These are phyloP conservation scores for Caenorhabditis panamensis DNA, from an alignment of 2,888 invertebrate genomes.

Conservation along the genomic window DNA sequence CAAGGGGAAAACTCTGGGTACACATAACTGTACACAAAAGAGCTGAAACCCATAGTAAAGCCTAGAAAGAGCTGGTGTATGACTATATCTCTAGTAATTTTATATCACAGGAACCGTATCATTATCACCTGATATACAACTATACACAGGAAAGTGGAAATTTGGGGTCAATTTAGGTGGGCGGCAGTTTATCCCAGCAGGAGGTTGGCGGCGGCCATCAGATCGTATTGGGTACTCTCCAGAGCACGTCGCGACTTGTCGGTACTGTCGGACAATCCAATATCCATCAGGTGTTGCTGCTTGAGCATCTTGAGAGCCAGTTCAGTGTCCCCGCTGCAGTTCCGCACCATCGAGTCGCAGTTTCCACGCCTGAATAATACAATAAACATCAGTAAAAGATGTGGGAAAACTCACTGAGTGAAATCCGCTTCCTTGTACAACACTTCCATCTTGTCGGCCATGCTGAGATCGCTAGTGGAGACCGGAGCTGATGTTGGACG, in stretches of 20 bases:
- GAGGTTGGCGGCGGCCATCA: conserved; percentile 49
- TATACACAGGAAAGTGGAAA: neutral
- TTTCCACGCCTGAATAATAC: conserved; percentile 63
- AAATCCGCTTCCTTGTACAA: conserved; percentile 71
- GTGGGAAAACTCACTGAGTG: conserved; percentile 59
- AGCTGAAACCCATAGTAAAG: too few relatives aligned
- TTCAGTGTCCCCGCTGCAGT: conserved; percentile 65
- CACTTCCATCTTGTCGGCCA: conserved; percentile 67
- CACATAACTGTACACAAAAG: too few relatives aligned
- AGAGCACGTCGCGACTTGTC: conserved; percentile 33
- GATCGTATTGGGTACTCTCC: conserved; percentile 47
- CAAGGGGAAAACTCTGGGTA: too few relatives aligned
- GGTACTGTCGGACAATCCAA: conserved; percentile 10
- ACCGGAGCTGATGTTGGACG: neutral
- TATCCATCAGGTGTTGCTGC: conserved; percentile 59
- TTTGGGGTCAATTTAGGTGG: too few relatives aligned
- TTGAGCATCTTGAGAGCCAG: conserved; percentile 68
- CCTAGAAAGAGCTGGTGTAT: conserved; percentile 3
- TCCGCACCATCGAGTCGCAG: conserved; percentile 68
- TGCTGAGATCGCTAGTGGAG: conserved; percentile 15
- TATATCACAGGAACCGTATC: neutral
- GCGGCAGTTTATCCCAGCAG: conserved; percentile 52
- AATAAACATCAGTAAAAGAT: neutral
- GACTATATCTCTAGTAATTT: too few relatives aligned
- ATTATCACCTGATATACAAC: conserved; percentile 38